Evolutionary conservation across 1,140 invertebrate species (phyloP).

Genomic region (Sminthurinus signatus): DNA sequence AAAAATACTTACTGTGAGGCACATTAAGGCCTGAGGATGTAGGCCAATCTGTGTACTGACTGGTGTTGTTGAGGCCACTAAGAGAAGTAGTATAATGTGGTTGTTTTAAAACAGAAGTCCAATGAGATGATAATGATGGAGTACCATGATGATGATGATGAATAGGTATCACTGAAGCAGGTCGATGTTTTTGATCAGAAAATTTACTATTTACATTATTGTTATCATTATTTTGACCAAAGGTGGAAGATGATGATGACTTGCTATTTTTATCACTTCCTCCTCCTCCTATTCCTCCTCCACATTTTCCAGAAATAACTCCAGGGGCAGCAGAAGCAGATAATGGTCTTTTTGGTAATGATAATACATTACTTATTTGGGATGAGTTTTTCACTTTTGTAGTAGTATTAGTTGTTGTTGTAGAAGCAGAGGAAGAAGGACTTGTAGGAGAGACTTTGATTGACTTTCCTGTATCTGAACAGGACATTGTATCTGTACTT

Average conservation of each 20-base stretch:
- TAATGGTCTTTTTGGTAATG: neutral
- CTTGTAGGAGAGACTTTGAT: slow-evolving; percentile 12
- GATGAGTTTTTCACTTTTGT: no score
- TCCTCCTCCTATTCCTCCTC: no score
- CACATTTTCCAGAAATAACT: neutral
- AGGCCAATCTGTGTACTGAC: slow-evolving; percentile 25
- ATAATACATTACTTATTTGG: no score
- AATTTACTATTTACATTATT: neutral
- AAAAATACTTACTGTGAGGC: slow-evolving; percentile 29
- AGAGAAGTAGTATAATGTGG: neutral
- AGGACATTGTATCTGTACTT: no score
- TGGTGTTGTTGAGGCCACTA: slow-evolving; percentile 12
- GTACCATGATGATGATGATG: no score
- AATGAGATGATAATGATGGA: no score
- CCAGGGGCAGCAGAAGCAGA: neutral
- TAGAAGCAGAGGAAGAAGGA: slow-evolving; percentile 14
- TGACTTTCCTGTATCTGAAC: neutral
- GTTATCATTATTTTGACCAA: no score
- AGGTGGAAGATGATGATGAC: no score
- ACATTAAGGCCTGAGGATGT: slow-evolving; percentile 24
- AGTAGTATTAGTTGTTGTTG: no score
- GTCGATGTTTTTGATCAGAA: neutral
- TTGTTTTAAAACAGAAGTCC: slow-evolving; percentile 8
- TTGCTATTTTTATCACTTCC: no score
- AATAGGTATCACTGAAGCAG: neutral